Percentiles rank a stretch among this genome's conserved stretches.
Evolutionary conservation across 2,113 vertebrate genomes (phyloP).

Genomic region (Burhinus bistriatus): DNA sequence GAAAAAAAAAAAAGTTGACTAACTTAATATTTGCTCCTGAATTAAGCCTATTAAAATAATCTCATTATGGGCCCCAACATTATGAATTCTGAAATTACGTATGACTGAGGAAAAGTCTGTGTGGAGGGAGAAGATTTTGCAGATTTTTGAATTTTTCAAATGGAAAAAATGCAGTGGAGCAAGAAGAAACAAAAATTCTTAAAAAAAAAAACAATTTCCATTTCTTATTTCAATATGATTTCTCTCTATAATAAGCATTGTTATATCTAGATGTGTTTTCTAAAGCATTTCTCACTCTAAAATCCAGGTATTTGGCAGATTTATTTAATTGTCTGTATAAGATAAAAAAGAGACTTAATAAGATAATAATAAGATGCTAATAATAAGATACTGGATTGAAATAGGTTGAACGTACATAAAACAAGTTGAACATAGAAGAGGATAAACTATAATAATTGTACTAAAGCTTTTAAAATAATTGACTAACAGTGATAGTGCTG

Average conservation of each 20-base stretch:
- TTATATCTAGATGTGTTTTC: neutral
- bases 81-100: neutral
- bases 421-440: neutral
- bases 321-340: neutral
- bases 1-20: neutral
- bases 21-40: neutral
- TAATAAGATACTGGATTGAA: neutral
- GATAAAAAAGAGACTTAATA: neutral
- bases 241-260: neutral
- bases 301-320: neutral
- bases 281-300: neutral
- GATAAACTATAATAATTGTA: neutral
- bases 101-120: neutral
- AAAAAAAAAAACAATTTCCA: neutral
- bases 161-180: neutral
- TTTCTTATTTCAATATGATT: neutral
- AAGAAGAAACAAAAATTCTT: neutral
- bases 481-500: neutral
- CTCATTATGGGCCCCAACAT: neutral
- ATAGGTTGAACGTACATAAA: neutral
- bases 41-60: neutral
- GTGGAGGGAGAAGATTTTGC: neutral
- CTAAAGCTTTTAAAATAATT: neutral
- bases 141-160: neutral
- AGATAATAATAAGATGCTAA: neutral